A percentile compares a stretch with the other conserved stretches of the same genome.
Evolutionary conservation across 2,888 invertebrate species (phyloP).

Genomic region (Platypus cylindrus): DNA sequence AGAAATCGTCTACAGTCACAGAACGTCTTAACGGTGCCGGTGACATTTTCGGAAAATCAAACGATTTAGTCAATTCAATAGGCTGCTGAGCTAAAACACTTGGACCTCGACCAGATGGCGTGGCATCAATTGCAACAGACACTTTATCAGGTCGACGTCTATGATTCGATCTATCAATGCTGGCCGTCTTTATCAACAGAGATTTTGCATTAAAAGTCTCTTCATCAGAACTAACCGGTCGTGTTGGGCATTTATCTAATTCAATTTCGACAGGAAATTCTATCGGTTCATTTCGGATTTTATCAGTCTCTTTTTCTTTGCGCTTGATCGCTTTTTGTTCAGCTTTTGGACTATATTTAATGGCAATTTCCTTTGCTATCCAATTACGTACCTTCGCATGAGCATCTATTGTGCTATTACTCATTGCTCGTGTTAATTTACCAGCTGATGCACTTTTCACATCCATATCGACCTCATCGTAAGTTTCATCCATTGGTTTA

Average conservation of each 20-base stretch:
- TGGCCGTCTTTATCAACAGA: conserved; percentile 23
- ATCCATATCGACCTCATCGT: conserved; percentile 41
- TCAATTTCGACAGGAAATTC: conserved; percentile 20
- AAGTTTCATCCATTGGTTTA: conserved; percentile 38
- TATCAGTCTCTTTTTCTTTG: conserved; percentile 24
- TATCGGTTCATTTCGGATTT: conserved; percentile 20
- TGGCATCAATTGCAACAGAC: conserved; percentile 67
- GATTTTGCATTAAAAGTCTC: conserved; percentile 15
- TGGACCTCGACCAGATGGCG: conserved; percentile 57
- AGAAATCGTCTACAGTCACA: conserved; percentile 37
- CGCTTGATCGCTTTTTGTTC: conserved; percentile 40
- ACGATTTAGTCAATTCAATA: conserved; percentile 58
- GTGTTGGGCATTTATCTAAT: conserved; percentile 29
- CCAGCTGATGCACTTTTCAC: conserved; percentile 46
- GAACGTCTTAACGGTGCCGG: conserved; percentile 34
- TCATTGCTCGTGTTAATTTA: conserved; percentile 57
- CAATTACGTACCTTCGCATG: conserved; percentile 78
- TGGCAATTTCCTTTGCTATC: conserved; percentile 69
- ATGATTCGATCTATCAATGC: conserved; percentile 21
- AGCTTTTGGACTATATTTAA: conserved; percentile 56
- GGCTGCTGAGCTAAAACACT: conserved; percentile 65
- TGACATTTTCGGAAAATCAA: conserved; percentile 33
- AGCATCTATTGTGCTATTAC: conserved; percentile 71
- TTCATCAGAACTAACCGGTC: conserved; percentile 30
- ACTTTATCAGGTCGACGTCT: conserved; percentile 48